Evolutionary conservation across 2,888 invertebrate species (phyloP).

Genomic region (Hirtodrosophila cameraria): DNA sequence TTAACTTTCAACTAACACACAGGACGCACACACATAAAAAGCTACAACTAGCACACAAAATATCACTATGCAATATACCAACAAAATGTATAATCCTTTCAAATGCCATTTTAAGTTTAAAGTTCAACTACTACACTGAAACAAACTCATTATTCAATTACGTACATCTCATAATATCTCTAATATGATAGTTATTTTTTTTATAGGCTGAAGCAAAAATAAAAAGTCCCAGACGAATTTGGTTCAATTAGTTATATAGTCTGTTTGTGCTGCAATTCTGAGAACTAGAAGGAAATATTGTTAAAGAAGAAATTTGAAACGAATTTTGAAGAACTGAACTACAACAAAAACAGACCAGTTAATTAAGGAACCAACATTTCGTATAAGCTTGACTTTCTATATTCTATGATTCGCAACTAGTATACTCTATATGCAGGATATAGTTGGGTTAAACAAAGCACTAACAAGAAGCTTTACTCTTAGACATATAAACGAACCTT

Average conservation of each 20-base stretch:
- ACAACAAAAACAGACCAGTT: not conserved
- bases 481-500: constrained; percentile 68
- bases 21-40: constrained; percentile 50
- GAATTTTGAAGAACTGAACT: not conserved
- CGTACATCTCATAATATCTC: constrained; percentile 36
- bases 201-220: constrained; percentile 24
- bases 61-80: constrained; percentile 53
- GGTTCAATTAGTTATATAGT: not conserved
- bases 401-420: constrained; percentile 20
- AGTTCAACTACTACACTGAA: constrained; percentile 47
- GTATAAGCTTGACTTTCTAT: not conserved
- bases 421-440: not conserved
- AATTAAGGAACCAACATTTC: not conserved
- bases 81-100: constrained; percentile 11
- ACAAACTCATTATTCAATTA: constrained; percentile 44
- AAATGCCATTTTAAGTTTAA: constrained; percentile 32
- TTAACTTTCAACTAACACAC: constrained; percentile 66
- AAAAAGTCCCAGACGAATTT: not conserved
- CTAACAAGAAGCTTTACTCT: constrained; percentile 55
- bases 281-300: too few relatives aligned
- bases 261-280: not conserved
- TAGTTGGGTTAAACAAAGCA: constrained; percentile 37
- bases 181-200: constrained; percentile 24
- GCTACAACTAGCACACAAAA: constrained; percentile 43
- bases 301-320: not conserved